Conservation (phyloP, 2,113 vertebrate species). For the Cynopterus brachyotis region DNA sequence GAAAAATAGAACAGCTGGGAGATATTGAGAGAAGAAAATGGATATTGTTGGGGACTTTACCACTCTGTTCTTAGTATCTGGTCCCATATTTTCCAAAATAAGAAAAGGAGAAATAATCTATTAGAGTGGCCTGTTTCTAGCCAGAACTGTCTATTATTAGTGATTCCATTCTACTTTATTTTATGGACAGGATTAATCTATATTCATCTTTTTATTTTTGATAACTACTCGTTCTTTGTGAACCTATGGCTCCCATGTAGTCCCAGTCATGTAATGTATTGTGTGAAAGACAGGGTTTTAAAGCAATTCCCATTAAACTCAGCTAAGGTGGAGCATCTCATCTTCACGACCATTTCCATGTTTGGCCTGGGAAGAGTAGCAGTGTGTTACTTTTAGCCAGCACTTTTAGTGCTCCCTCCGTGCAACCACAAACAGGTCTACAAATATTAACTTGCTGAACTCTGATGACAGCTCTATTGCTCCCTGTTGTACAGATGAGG, state of each 20-base stretch:
- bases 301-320: not conserved
- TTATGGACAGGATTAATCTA: not conserved
- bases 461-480: not conserved
- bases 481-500: not conserved
- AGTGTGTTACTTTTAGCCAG: not conserved
- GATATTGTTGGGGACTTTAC: not conserved
- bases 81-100: slow-evolving; percentile 8
- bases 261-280: not conserved
- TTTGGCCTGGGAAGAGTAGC: not conserved
- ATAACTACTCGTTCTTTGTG: not conserved
- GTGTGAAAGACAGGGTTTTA: not conserved
- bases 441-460: not conserved
- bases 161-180: not conserved
- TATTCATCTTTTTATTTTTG: slow-evolving; percentile 24
- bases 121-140: not conserved
- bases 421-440: not conserved
- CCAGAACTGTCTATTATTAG: not conserved
- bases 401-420: not conserved
- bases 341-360: not conserved
- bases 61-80: not conserved
- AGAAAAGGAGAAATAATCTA: not conserved
- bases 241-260: not conserved
- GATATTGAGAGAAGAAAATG: not conserved
- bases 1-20: not conserved
- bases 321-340: not conserved